phyloP scores from a whole-genome alignment of 1,140 invertebrate genomes.

The Diorhabda sublineata region DNA sequence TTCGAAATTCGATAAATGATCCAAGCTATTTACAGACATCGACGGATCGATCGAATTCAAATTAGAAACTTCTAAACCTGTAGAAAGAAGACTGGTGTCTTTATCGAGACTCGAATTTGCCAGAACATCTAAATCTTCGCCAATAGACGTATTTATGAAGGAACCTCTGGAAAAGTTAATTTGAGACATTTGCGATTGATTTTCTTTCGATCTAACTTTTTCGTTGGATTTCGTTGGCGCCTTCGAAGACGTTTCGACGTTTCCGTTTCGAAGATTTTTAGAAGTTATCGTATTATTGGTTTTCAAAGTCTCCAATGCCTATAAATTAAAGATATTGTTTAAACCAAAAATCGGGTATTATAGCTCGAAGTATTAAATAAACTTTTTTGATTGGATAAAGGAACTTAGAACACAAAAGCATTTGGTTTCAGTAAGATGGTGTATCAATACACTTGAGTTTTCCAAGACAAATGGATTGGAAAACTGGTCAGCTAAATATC shows the following conservation, averaged over 20 bases:
- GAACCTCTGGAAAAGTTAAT: conserved; percentile 41
- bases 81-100: not conserved
- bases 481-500: too few species aligned
- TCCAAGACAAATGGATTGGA: too few species aligned
- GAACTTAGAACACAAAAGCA: too few species aligned
- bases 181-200: not conserved
- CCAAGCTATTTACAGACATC: not conserved
- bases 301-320: conserved; percentile 31
- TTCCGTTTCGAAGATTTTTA: conserved; percentile 26
- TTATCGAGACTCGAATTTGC: not conserved
- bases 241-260: conserved; percentile 29
- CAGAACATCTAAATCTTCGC: conserved; percentile 3
- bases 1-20: conserved; percentile 21
- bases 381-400: too few species aligned
- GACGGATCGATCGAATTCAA: not conserved
- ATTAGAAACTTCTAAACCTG: conserved; percentile 4
- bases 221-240: not conserved
- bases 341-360: too few species aligned
- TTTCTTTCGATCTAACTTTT: not conserved
- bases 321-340: too few species aligned
- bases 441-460: too few species aligned
- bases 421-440: too few species aligned
- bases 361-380: too few species aligned
- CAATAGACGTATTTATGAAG: conserved; percentile 17
- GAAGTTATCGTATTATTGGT: conserved; percentile 22